These are phyloP conservation scores for Leucania comma DNA, from an alignment of 2,888 invertebrate genomes.

Conservation along the genomic window DNA sequence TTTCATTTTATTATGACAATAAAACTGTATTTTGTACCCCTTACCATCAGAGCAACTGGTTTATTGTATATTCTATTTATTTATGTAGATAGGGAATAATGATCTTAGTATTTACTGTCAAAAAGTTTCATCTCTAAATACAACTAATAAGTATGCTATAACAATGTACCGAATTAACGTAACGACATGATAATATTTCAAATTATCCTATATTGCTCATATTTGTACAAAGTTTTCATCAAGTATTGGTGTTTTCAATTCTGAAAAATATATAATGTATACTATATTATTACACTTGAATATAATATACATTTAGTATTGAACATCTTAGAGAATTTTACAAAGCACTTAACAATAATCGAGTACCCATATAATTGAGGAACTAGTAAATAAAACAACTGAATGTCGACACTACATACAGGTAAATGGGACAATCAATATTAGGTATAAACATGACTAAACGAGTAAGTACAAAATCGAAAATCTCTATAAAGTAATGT, in stretches of 20 bases:
- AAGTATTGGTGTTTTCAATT: conserved; percentile 89
- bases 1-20: conserved; percentile 81
- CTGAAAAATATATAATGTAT: conserved; percentile 85
- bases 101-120: conserved; percentile 76
- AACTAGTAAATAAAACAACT: conserved; percentile 81
- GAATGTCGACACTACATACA: conserved; percentile 74
- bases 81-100: conserved; percentile 64
- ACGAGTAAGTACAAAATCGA: conserved; percentile 87
- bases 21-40: conserved; percentile 86
- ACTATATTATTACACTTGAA: conserved; percentile 83
- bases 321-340: conserved; percentile 79
- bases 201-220: conserved; percentile 89
- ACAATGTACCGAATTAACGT: conserved; percentile 85
- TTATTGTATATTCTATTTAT: conserved; percentile 71
- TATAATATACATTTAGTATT: conserved; percentile 75
- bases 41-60: conserved; percentile 89
- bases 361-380: conserved; percentile 82
- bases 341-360: conserved; percentile 78
- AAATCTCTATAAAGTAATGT: conserved; percentile 79
- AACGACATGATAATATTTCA: conserved; percentile 81
- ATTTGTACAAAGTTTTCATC: conserved; percentile 90
- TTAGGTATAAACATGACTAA: conserved; percentile 78
- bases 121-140: conserved; percentile 78
- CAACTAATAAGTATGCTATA: conserved; percentile 84
- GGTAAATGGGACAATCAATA: conserved; percentile 69